A percentile compares a stretch with the other conserved stretches of the same genome.
Conservation (phyloP, 1,140 invertebrate genomes). For the Drosophila athabasca region DNA sequence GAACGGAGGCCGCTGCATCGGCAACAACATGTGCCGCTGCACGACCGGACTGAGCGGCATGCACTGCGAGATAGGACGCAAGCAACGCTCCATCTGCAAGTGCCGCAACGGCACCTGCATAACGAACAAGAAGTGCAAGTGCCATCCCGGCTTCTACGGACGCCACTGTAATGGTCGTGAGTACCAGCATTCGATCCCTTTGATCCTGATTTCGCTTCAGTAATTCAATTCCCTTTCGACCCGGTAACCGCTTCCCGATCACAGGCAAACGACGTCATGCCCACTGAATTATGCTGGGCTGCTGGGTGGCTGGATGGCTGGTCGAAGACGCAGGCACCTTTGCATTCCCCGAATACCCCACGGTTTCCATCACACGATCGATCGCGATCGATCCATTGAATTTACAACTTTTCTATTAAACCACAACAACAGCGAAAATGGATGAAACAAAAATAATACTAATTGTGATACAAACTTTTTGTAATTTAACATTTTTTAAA, state of each 20-base stretch:
- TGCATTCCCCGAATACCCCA: neutral
- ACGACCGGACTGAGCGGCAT: slow-evolving; percentile 90
- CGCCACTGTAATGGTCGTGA: slow-evolving; percentile 73
- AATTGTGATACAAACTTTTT: slow-evolving; percentile 80
- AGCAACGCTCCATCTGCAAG: slow-evolving; percentile 88
- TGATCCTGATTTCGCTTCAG: neutral
- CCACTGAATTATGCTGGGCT: slow-evolving; percentile 29
- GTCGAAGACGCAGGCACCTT: neutral
- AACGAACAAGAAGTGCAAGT: slow-evolving; percentile 87
- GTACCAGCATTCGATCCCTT: slow-evolving; percentile 19
- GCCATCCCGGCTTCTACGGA: slow-evolving; percentile 69
- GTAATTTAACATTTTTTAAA: slow-evolving; percentile 78
- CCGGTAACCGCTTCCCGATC: neutral
- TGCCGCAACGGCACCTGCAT: slow-evolving; percentile 90
- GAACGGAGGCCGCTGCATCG: slow-evolving; percentile 93
- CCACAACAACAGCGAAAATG: slow-evolving; percentile 30
- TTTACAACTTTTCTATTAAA: slow-evolving; percentile 59
- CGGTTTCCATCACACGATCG: slow-evolving; percentile 21
- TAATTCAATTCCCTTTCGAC: neutral
- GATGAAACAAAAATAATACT: slow-evolving; percentile 74
- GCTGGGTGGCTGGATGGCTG: slow-evolving; percentile 9
- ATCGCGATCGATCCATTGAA: slow-evolving; percentile 54
- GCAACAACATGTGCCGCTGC: slow-evolving; percentile 93
- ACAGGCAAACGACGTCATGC: slow-evolving; percentile 54
- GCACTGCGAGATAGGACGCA: slow-evolving; percentile 92